These are phyloP conservation scores for Drosophila setosimentum DNA, from an alignment of 2,888 invertebrate genomes.

Conservation along the genomic window DNA sequence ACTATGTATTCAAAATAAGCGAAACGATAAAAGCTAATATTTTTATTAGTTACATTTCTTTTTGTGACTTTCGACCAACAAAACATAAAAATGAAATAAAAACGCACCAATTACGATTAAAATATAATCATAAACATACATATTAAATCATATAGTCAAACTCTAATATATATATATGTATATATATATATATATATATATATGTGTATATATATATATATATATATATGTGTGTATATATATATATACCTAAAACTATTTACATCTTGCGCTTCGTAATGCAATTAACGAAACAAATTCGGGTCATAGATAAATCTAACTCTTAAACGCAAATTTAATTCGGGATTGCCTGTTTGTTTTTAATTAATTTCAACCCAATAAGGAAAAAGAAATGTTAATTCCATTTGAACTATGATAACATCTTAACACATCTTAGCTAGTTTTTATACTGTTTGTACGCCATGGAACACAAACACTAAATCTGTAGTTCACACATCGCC, in stretches of 20 bases:
- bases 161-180: not conserved
- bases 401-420: constrained; percentile 18
- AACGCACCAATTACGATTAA: constrained; percentile 52
- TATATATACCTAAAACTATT: constrained; percentile 27
- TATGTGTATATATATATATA: not conserved
- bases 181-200: not conserved
- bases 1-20: constrained; percentile 47
- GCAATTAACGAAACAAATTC: constrained; percentile 38
- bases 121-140: constrained; percentile 23
- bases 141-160: constrained; percentile 30
- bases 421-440: constrained; percentile 46
- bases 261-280: constrained; percentile 40
- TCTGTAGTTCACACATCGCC: not conserved
- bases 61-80: constrained; percentile 36
- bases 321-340: constrained; percentile 31
- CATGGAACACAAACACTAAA: constrained; percentile 18
- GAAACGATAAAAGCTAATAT: constrained; percentile 32
- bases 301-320: constrained; percentile 36
- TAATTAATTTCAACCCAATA: constrained; percentile 25
- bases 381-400: constrained; percentile 16
- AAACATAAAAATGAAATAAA: constrained; percentile 20
- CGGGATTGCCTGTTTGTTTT: constrained; percentile 57
- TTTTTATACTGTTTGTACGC: constrained; percentile 63
- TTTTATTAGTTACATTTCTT: constrained; percentile 56
- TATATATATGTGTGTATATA: not conserved